Conservation (phyloP, 2,797 vertebrate genomes). For the Cynodonichthys magdalenae region DNA sequence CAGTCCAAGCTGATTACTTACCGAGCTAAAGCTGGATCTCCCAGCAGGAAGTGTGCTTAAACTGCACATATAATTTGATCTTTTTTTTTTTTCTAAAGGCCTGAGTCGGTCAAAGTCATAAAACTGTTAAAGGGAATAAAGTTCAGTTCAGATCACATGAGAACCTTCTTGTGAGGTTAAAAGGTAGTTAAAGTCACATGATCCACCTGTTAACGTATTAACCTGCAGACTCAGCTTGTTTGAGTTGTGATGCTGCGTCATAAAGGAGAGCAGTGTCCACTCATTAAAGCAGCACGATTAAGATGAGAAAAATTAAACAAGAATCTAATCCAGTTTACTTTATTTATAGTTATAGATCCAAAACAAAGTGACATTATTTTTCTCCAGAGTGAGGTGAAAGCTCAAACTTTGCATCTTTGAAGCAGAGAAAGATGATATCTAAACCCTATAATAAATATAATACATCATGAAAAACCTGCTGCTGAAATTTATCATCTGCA, state of each 20-base stretch:
- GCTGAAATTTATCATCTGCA: too few species aligned
- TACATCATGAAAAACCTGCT: too few species aligned
- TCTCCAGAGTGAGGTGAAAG: too few species aligned
- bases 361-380: too few species aligned
- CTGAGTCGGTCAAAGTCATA: not conserved
- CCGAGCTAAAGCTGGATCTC: not conserved
- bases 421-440: too few species aligned
- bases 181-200: slow-evolving; percentile 1
- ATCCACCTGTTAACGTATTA: not conserved
- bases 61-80: not conserved
- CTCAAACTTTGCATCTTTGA: too few species aligned
- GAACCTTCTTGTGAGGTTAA: not conserved
- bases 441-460: too few species aligned
- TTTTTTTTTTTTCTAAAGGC: not conserved
- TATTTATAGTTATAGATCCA: too few species aligned
- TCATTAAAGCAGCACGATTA: too few species aligned
- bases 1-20: not conserved
- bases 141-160: slow-evolving; percentile 3
- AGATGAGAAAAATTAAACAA: too few species aligned
- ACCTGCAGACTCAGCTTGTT: not conserved
- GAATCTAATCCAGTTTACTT: too few species aligned
- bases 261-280: too few species aligned
- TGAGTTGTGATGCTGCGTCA: not conserved
- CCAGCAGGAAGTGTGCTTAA: not conserved
- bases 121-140: not conserved